phyloP scores from a whole-genome alignment of 2,113 vertebrate genomes.

The Notechis scutatus region DNA sequence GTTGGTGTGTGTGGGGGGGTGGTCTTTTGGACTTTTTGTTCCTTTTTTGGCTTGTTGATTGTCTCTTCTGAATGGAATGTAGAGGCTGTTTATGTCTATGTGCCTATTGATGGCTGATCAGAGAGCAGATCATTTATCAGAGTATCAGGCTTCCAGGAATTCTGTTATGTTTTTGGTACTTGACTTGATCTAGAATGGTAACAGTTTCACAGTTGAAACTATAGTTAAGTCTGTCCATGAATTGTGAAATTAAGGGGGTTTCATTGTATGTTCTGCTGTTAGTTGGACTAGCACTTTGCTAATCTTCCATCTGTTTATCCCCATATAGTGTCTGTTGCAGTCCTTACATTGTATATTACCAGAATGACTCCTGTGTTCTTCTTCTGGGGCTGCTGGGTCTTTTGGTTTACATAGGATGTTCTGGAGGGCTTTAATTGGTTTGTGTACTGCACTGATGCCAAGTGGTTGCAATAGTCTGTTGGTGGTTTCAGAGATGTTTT shows the following conservation, averaged over 20 bases:
- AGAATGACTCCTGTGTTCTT: not conserved
- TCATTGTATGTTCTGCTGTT: not conserved
- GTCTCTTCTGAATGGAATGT: not conserved
- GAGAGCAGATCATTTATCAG: not conserved
- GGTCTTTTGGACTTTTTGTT: not conserved
- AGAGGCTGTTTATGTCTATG: not conserved
- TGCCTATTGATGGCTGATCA: not conserved
- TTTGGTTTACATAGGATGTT: not conserved
- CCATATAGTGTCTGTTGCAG: not conserved
- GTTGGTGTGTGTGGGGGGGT: not conserved
- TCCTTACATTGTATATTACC: not conserved
- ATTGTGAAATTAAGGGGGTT: not conserved
- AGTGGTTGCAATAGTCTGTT: not conserved
- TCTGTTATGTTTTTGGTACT: not conserved
- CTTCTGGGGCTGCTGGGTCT: not conserved
- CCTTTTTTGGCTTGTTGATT: not conserved
- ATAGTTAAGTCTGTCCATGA: not conserved
- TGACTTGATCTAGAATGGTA: not conserved
- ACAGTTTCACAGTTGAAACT: not conserved
- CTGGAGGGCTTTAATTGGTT: not conserved
- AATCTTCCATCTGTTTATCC: not conserved
- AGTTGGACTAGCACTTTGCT: not conserved
- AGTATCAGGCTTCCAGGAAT: not conserved
- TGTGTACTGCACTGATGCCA: not conserved
- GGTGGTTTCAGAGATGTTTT: not conserved